Percentiles rank a stretch among this genome's conserved stretches.
Evolutionary conservation across 2,113 vertebrate genomes (phyloP).

Genomic region (Heterocephalus glaber): DNA sequence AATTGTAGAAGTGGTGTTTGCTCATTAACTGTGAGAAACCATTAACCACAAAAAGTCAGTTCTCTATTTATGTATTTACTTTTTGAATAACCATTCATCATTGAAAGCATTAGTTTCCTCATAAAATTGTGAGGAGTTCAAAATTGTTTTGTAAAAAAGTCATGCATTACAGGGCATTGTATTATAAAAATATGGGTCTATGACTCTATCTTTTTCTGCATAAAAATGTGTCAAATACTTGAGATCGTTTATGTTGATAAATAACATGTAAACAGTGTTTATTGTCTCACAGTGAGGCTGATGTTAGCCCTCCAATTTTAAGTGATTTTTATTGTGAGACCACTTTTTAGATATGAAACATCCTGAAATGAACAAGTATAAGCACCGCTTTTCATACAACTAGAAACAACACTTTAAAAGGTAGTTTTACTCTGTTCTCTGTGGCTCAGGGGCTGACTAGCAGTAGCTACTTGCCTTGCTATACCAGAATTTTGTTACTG

Average conservation of each 20-base stretch:
- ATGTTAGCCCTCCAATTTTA: conserved; percentile 73
- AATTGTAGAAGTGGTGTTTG: conserved; percentile 76
- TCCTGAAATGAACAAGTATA: conserved; percentile 79
- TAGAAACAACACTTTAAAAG: conserved; percentile 80
- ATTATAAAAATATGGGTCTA: conserved; percentile 78
- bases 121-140: conserved; percentile 82
- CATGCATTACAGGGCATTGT: conserved; percentile 81
- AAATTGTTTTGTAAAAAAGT: conserved; percentile 80
- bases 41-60: conserved; percentile 78
- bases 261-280: conserved; percentile 82
- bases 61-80: conserved; percentile 37
- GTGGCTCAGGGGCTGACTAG: conserved; percentile 62
- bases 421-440: conserved; percentile 65
- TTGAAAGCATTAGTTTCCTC: conserved; percentile 82
- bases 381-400: conserved; percentile 78
- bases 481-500: conserved; percentile 61
- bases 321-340: conserved; percentile 75
- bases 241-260: conserved; percentile 84
- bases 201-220: conserved; percentile 80
- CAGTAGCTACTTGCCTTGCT: conserved; percentile 71
- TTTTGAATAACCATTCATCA: conserved; percentile 80
- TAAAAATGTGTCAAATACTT: conserved; percentile 79
- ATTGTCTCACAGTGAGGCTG: conserved; percentile 77
- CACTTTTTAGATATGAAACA: conserved; percentile 80
- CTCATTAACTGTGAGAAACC: conserved; percentile 81